These are phyloP conservation scores for Calycopis cecrops DNA, from an alignment of 1,140 invertebrate species.

Conservation along the genomic window DNA sequence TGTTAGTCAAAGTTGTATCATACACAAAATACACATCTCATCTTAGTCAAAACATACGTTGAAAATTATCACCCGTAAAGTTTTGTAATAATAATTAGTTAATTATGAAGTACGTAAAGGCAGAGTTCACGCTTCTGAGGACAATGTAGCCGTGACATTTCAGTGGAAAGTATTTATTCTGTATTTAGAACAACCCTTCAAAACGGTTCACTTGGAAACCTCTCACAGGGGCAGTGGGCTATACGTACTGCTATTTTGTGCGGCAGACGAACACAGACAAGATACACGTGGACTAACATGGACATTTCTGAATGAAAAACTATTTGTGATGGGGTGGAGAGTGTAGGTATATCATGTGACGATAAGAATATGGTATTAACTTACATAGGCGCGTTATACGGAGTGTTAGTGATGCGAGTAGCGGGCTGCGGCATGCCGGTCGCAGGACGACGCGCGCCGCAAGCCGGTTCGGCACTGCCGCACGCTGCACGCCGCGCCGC, in stretches of 20 bases:
- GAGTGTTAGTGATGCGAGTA: conserved; percentile 28
- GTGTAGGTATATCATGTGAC: neutral
- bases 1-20: too few species aligned
- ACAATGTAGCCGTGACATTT: neutral
- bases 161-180: conserved; percentile 39
- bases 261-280: neutral
- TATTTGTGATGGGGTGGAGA: neutral
- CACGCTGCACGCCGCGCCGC: conserved; percentile 42
- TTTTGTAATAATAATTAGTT: too few species aligned
- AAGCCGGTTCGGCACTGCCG: conserved; percentile 48
- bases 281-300: conserved; percentile 55
- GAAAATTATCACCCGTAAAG: too few species aligned
- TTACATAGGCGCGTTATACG: conserved; percentile 64
- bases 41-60: too few species aligned
- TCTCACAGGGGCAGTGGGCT: conserved; percentile 73
- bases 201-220: conserved; percentile 49
- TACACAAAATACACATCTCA: too few species aligned
- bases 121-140: too few species aligned
- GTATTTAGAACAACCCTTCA: conserved; percentile 63
- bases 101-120: too few species aligned
- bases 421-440: conserved; percentile 43
- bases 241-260: conserved; percentile 67
- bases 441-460: conserved; percentile 45
- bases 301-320: conserved; percentile 44
- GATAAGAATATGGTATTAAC: conserved; percentile 32